phyloP scores from a whole-genome alignment of 1,140 invertebrate genomes.

The Drosophila erecta region DNA sequence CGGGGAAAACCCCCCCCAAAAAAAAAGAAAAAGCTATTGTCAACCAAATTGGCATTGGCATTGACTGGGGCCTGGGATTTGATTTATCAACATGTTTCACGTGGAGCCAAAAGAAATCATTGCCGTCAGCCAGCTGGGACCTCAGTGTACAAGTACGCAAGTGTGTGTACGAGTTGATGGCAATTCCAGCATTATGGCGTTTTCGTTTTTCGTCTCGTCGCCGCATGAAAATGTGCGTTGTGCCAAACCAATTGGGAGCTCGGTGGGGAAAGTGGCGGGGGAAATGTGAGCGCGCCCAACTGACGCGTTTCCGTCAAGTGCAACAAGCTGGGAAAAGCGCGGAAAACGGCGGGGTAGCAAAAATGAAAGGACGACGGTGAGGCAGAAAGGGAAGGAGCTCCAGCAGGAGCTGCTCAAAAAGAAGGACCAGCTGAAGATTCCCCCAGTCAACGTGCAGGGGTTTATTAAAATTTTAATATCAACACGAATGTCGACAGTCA shows the following conservation, averaged over 20 bases:
- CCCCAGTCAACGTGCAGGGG: constrained; percentile 66
- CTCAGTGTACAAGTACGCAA: constrained; percentile 12
- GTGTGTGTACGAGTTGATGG: constrained; percentile 6
- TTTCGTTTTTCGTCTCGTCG: constrained; percentile 71
- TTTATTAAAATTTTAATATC: constrained; percentile 83
- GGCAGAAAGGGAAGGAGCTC: constrained; percentile 1
- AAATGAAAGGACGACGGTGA: not conserved
- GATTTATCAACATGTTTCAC: constrained; percentile 81
- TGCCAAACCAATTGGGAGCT: constrained; percentile 57
- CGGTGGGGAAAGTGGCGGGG: not conserved
- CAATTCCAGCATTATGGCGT: constrained; percentile 67
- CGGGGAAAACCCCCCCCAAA: not conserved
- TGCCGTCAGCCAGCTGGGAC: constrained; percentile 72
- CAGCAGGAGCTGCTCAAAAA: too few species aligned
- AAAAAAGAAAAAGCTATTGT: constrained; percentile 64
- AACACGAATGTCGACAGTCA: constrained; percentile 76
- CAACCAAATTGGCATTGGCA: constrained; percentile 80
- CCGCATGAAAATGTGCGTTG: constrained; percentile 76
- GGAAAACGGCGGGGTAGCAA: constrained; percentile 12
- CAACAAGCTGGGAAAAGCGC: constrained; percentile 62
- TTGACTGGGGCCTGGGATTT: constrained; percentile 75
- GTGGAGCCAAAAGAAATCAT: constrained; percentile 60
- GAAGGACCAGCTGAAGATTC: constrained; percentile 46
- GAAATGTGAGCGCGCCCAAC: constrained; percentile 43
- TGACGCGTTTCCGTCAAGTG: constrained; percentile 81